Evolutionary conservation across 1,140 invertebrate species (phyloP), one percentile per base, ranked within the genome.

Genomic region (Monomorium pharaonis): DNA sequence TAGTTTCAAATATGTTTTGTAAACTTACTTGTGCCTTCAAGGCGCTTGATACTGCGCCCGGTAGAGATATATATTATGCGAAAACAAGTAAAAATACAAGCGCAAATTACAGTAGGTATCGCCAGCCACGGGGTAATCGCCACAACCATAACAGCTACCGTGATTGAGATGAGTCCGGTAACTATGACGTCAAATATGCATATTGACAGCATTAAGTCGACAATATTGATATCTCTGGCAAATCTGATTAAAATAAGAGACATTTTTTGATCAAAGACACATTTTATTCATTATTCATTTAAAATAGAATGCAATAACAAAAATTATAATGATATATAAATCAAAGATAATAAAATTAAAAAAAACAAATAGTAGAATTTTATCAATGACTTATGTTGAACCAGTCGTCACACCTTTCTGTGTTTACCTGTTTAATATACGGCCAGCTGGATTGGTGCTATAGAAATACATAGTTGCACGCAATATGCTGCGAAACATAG

Each of bases 1-100:
- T 33, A 7, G 2, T 30, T 62, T 18, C 6, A 33, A 33, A n/a
- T 42, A 18, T 44, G 12, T 16, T 27, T 47, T 12, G 0, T 89
- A 37, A 0, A 56, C 97, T 97, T 96, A 98, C 98, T 97, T 92
- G 97, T 97, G 92, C 97, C 98, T 96, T 99, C 98, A 76, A 99
- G 95, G 84, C 98, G 96, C 95, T 99, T 99, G 18, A 99, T 96
- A 95, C 97, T 98, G 81, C 98, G 95, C 27, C 97, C 98, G 0
- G 98, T 98, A 27, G 95, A 95, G 24, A 99, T 95, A 94, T 99
- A 99, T 92, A 98, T 97, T 75, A 96, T 95, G 51, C 98, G 94
- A 60, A 98, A 94, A 9, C 97, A 95, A 88, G 97, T 96, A 94
- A 98, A 98, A 21, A 98, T 93, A 0, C 97, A 83, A 0, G 95